Evolutionary conservation across 2,797 vertebrate genomes (phyloP).

Genomic region (Acanthornis magna): DNA sequence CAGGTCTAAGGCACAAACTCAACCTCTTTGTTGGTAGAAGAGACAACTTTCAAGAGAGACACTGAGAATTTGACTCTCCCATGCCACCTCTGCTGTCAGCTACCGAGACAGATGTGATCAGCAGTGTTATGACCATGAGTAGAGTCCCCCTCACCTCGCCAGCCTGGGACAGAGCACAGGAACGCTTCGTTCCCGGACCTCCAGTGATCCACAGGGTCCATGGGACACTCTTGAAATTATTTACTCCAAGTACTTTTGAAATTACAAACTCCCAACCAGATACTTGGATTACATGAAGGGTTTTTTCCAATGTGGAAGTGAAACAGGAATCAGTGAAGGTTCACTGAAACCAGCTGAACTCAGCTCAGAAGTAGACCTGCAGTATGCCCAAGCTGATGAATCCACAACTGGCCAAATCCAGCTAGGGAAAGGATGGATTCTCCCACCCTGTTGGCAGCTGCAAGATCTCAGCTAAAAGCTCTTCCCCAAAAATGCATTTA

Average conservation of each 20-base stretch:
- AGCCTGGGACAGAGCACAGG: background rate
- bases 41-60: background rate
- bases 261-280: background rate
- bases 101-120: background rate
- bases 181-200: rapidly evolving
- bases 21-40: background rate
- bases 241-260: background rate
- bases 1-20: background rate
- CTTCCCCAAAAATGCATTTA: background rate
- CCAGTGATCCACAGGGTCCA: background rate
- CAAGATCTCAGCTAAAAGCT: background rate
- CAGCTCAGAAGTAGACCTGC: background rate
- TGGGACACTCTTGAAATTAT: background rate
- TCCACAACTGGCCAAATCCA: background rate
- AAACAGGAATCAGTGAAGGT: background rate
- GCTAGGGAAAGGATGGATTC: background rate
- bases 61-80: rapidly evolving
- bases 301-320: background rate
- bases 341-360: background rate
- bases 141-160: background rate
- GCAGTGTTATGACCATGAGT: rapidly evolving
- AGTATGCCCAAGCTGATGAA: background rate
- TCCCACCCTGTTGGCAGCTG: background rate
- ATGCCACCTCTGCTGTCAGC: background rate
- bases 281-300: rapidly evolving